Evolutionary conservation across 2,797 vertebrate species (phyloP).

Genomic region (Neostethus bicornis): DNA sequence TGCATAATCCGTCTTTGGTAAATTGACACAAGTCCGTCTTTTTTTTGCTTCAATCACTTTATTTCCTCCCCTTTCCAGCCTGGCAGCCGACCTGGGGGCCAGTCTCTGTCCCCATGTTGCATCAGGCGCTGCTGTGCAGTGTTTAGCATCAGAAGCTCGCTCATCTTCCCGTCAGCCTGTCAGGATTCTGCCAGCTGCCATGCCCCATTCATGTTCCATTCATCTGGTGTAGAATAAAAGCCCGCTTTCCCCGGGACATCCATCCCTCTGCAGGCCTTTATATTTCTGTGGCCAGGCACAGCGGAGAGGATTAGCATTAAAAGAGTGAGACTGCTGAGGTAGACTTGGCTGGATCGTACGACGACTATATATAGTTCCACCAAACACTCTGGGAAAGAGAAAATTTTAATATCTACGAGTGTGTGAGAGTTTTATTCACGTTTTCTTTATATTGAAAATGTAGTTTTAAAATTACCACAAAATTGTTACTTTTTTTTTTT

Average conservation of each 20-base stretch:
- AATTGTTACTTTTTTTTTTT: no score
- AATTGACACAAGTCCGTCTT: slow-evolving; percentile 41
- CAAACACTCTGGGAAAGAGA: slow-evolving; percentile 35
- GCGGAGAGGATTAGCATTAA: slow-evolving; percentile 66
- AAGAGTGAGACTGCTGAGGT: slow-evolving; percentile 62
- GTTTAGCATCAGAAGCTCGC: slow-evolving; percentile 73
- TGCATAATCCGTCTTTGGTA: no score
- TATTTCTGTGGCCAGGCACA: slow-evolving; percentile 53
- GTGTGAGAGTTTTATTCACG: no score
- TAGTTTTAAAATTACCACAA: no score
- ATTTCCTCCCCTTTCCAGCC: slow-evolving; percentile 12
- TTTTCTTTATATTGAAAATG: no score
- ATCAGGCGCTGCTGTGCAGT: slow-evolving; percentile 56
- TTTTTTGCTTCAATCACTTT: slow-evolving; percentile 12
- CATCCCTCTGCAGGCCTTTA: slow-evolving; percentile 57
- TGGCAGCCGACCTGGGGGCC: slow-evolving; percentile 36
- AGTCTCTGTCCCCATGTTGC: slow-evolving; percentile 64
- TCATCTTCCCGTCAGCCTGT: slow-evolving; percentile 56
- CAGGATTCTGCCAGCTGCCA: slow-evolving; percentile 64
- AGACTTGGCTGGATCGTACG: slow-evolving; percentile 53
- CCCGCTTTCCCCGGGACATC: slow-evolving; percentile 64
- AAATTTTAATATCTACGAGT: slow-evolving; percentile 37
- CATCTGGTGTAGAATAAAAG: slow-evolving; percentile 68
- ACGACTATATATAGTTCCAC: slow-evolving; percentile 56
- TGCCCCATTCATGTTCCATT: slow-evolving; percentile 70